Percentiles rank a stretch among this genome's conserved stretches.
phyloP scores from a whole-genome alignment of 2,797 vertebrate species.

The Spinibarbus caldwelli region DNA sequence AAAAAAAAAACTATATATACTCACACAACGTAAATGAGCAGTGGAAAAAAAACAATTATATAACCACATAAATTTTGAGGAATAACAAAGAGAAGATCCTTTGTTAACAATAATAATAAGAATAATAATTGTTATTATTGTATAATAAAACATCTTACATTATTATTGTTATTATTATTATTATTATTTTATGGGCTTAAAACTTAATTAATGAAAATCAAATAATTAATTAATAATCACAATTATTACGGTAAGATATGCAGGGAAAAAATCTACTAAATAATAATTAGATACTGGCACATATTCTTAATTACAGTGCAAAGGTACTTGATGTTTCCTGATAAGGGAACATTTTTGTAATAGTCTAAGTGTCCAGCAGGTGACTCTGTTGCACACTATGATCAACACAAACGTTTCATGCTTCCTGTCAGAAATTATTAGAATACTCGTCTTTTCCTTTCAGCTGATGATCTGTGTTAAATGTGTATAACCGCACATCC shows the following conservation, averaged over 20 bases:
- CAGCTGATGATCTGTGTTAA: neutral
- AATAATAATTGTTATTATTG: neutral
- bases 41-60: neutral
- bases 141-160: no score
- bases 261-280: no score
- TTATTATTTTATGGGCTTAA: no score
- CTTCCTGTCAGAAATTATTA: neutral
- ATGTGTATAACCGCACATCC: neutral
- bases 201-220: no score
- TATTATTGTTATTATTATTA: no score
- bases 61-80: no score
- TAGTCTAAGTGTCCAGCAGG: conserved; percentile 26
- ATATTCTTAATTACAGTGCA: neutral
- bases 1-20: no score
- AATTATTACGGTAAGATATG: no score
- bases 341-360: neutral
- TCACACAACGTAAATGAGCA: no score
- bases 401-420: neutral
- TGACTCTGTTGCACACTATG: neutral
- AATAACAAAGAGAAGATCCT: no score
- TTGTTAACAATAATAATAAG: neutral
- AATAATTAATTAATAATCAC: no score
- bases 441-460: neutral
- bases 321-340: neutral
- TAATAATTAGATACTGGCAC: neutral